Conservation (phyloP, 2,113 vertebrate species). For the Hippocampus barbouri region DNA sequence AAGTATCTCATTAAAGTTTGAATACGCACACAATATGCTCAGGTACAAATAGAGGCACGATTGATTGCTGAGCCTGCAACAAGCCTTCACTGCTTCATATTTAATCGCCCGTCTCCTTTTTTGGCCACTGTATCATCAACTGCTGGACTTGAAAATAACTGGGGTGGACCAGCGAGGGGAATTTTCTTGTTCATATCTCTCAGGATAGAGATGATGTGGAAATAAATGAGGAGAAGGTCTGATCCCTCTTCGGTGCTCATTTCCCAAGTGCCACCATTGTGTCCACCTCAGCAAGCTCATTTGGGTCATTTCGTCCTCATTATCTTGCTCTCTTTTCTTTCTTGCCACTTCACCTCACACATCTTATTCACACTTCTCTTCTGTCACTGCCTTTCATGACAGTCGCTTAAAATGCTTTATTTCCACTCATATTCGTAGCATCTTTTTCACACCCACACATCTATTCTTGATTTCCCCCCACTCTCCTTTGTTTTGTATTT, state of each 20-base stretch:
- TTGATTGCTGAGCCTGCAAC: neutral
- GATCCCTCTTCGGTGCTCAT: conserved; percentile 23
- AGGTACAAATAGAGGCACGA: neutral
- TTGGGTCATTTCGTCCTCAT: conserved; percentile 28
- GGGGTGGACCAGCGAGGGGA: neutral
- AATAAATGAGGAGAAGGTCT: conserved; percentile 13
- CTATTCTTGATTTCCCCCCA: neutral
- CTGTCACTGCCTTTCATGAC: conserved; percentile 15
- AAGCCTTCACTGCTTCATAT: neutral
- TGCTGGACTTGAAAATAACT: neutral
- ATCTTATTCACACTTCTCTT: conserved; percentile 1
- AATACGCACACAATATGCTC: neutral
- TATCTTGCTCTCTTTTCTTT: conserved; percentile 2
- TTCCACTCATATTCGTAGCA: neutral
- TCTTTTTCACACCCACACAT: neutral
- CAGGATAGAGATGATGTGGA: conserved; percentile 25
- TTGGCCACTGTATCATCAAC: neutral
- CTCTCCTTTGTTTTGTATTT: neutral
- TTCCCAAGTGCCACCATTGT: conserved; percentile 16
- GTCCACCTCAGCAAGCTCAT: conserved; percentile 43
- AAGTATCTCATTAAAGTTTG: conserved; percentile 5
- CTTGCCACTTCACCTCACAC: neutral
- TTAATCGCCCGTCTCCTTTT: neutral
- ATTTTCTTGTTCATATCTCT: neutral
- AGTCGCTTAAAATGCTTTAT: conserved; percentile 12